Conservation (phyloP, 53 echinoderm and acorn worm species). For the Temnopleurus reevesii region DNA sequence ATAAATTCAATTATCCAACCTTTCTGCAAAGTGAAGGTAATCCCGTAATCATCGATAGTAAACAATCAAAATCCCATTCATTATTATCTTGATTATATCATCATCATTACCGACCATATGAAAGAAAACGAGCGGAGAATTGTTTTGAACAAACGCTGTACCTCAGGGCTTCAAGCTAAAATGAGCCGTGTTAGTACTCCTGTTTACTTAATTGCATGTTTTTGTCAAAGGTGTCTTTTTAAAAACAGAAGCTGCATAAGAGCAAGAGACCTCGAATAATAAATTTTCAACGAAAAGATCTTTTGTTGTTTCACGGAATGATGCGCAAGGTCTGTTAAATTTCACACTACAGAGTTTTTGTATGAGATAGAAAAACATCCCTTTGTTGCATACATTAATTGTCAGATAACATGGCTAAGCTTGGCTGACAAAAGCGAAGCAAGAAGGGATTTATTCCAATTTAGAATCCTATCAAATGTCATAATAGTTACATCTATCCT, state of each 20-base stretch:
- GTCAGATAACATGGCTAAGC: constrained; percentile 1
- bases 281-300: not conserved
- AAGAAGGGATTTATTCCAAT: constrained; percentile 22
- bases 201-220: not conserved
- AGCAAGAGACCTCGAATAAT: not conserved
- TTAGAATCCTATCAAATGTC: not conserved
- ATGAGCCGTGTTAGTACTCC: not conserved
- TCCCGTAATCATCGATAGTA: not conserved
- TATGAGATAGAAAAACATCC: constrained; percentile 15
- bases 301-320: not conserved
- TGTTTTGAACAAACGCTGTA: not conserved
- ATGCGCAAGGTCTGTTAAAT: not conserved
- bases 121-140: not conserved
- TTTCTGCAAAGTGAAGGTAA: not conserved
- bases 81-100: not conserved
- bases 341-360: not conserved
- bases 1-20: not conserved
- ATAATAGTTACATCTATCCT: not conserved
- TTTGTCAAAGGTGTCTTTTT: not conserved
- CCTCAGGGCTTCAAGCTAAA: not conserved
- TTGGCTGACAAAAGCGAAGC: not conserved
- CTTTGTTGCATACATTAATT: not conserved
- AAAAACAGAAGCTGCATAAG: constrained; percentile 18
- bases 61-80: not conserved
- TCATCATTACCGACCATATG: not conserved